These are phyloP conservation scores for Caenorhabditis sinica DNA, from an alignment of 2,888 invertebrate species.

Conservation along the genomic window DNA sequence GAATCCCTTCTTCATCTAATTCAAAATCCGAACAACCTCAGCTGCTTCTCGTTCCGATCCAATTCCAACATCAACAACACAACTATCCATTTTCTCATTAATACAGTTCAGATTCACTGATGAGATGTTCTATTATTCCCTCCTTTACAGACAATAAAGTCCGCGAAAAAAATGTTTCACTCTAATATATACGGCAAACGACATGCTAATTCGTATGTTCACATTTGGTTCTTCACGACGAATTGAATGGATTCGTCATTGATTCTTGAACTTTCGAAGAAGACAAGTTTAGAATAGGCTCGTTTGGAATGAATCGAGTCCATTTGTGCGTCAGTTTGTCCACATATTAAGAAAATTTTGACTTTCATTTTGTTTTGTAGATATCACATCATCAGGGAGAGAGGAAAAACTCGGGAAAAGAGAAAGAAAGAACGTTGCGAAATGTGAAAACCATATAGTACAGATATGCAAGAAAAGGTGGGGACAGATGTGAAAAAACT, in stretches of 20 bases:
- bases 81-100: not conserved
- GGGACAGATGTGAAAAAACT: constrained; percentile 11
- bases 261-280: constrained; percentile 15
- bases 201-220: constrained; percentile 36
- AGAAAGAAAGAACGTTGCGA: constrained; percentile 1
- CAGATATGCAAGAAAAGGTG: constrained; percentile 33
- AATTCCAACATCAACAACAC: not conserved
- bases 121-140: not conserved
- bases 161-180: not conserved
- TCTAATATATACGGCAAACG: not conserved
- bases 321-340: too few relatives aligned
- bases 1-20: not conserved
- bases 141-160: not conserved
- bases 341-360: too few relatives aligned
- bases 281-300: too few relatives aligned
- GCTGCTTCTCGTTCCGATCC: not conserved
- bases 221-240: not conserved
- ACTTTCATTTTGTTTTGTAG: not conserved
- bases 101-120: constrained; percentile 11
- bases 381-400: constrained; percentile 15
- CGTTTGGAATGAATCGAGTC: too few relatives aligned
- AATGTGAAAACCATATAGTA: constrained; percentile 38
- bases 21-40: not conserved
- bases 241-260: constrained; percentile 2
- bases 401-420: not conserved